phyloP scores from a whole-genome alignment of 2,113 vertebrate genomes.

The Amia ocellicauda region DNA sequence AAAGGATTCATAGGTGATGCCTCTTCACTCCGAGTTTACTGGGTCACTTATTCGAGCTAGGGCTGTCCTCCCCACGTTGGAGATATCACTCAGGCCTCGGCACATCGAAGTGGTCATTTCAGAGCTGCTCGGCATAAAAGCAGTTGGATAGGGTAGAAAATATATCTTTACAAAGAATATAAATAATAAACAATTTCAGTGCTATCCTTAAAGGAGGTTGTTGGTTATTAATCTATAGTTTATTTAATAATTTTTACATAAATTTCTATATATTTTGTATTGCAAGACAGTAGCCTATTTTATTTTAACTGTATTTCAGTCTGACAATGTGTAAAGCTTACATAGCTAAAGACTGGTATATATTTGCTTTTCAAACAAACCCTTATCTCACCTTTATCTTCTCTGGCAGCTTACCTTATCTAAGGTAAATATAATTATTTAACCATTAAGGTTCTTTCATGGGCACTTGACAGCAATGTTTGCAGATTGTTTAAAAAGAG shows the following conservation, averaged over 20 bases:
- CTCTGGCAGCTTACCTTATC: conserved; percentile 81
- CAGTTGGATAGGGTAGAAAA: too few species aligned
- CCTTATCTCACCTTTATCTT: conserved; percentile 65
- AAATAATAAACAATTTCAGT: too few species aligned
- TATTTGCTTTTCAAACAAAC: conserved; percentile 73
- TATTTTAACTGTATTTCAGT: too few species aligned
- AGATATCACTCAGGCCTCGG: conserved; percentile 45
- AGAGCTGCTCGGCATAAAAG: conserved; percentile 6
- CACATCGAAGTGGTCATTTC: conserved; percentile 4
- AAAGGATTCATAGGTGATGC: conserved; percentile 40
- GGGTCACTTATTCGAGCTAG: conserved; percentile 34
- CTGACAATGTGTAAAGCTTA: neutral
- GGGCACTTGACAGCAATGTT: conserved; percentile 71
- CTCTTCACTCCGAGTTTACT: conserved; percentile 29
- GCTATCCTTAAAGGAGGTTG: too few species aligned
- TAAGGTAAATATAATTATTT: conserved; percentile 90
- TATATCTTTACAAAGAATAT: too few species aligned
- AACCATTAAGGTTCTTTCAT: conserved; percentile 79
- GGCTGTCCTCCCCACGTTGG: conserved; percentile 13
- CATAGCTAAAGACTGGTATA: conserved; percentile 30
- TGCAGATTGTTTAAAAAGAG: conserved; percentile 61
- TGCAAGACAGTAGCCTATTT: too few species aligned
- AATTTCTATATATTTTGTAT: too few species aligned
- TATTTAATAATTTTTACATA: too few species aligned
- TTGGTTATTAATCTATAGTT: too few species aligned